A percentile compares a stretch with the other conserved stretches of the same genome.
Conservation (phyloP, 2,113 vertebrate genomes). For the Gallinago media region DNA sequence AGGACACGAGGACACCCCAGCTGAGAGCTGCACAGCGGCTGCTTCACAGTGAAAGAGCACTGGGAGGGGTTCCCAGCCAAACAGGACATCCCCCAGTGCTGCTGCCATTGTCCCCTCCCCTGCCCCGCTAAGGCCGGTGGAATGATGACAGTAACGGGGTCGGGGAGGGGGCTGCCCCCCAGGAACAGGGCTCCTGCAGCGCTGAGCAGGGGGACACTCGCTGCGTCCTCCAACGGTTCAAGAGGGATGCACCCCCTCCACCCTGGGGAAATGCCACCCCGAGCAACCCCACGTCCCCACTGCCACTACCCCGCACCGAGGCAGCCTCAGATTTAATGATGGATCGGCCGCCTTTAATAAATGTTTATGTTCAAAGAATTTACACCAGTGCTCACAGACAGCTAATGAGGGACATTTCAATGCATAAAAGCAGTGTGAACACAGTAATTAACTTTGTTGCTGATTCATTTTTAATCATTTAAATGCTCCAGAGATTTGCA, state of each 20-base stretch:
- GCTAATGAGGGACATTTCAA: constrained; percentile 65
- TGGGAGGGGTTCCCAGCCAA: rapidly evolving
- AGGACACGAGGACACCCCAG: rapidly evolving
- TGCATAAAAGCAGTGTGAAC: constrained; percentile 49
- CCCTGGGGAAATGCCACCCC: rapidly evolving
- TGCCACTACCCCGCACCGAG: rapidly evolving
- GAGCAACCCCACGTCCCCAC: rapidly evolving
- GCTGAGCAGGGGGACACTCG: rapidly evolving
- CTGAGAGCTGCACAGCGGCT: not conserved
- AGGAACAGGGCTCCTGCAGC: rapidly evolving
- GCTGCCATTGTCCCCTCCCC: rapidly evolving
- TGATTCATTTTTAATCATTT: constrained; percentile 67
- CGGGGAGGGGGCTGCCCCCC: rapidly evolving
- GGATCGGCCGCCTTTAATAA: constrained; percentile 18
- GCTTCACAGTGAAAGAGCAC: rapidly evolving
- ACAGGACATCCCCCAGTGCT: rapidly evolving
- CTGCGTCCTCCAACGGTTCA: rapidly evolving
- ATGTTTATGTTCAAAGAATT: constrained; percentile 60
- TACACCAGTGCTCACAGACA: constrained; percentile 3
- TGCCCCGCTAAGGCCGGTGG: not conserved
- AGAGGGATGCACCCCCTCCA: rapidly evolving
- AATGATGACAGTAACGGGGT: rapidly evolving
- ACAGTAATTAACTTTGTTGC: constrained; percentile 68
- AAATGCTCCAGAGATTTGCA: constrained; percentile 32
- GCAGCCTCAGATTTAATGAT: not conserved